Base-by-base conservation (phyloP, 1,140 invertebrate genomes). In the Antheraea mylitta region DNA sequence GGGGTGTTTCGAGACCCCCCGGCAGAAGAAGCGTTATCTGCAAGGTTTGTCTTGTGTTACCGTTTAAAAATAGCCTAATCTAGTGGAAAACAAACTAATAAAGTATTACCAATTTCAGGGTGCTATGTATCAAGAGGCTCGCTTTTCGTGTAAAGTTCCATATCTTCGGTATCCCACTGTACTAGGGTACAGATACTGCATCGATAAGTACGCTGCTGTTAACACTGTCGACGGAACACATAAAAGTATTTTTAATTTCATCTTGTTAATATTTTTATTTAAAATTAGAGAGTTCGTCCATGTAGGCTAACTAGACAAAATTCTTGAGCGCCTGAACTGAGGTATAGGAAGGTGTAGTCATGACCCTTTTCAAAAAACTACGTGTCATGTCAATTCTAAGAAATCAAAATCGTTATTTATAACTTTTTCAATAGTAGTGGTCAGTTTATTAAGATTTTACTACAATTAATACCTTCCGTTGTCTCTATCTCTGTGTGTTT, bases 121-220 rank as follows among this genome's bases (percentile, higher is more conserved):
- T 60, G 83, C 87, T 9, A 88, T 90, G 87, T 91, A 91, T 59
- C 89, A 91, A 78, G 89, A 91, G 71, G 87, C 79, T 16, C 73
- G 89, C 7, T 91, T 91, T 63, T 73, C 85, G 0, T 91, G 89
- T 61, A 82, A 85, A 68, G 80, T 86, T 1, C 89, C 89, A 0
- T 90, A 85, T 65, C 74, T 91, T 6, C 76, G 87, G 30, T 91
- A 80, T 66, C 86, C 89, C 0, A 85, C 87, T 3, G 67, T 81
- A 0, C 64, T 87, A 8, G 89, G 89, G 0, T 90, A 91, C 64
- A 74, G 74, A 38, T 90, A 91, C 67, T 91, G 89, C 66, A 89
- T 91, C 7, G 87, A 91, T 38, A 85, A 83, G 61, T 88, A 87
- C 48, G 89, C 89, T 6, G 81, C 89, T 6, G 87, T 91, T 0